phyloP scores from a whole-genome alignment of 2,113 vertebrate species.

The Nesogale talazaci region DNA sequence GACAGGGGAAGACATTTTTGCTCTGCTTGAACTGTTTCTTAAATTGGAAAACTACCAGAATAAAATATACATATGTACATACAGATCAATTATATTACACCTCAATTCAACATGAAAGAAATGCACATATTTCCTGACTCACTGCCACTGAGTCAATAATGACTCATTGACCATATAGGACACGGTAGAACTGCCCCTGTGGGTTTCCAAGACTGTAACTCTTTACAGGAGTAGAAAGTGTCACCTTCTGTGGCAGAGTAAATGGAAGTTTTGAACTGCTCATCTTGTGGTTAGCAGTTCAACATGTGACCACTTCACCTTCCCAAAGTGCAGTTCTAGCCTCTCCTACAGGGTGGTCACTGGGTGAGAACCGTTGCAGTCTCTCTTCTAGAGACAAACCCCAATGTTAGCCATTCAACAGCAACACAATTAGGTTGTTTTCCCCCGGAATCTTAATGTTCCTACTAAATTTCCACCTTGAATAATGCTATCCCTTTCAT shows the following conservation, averaged over 20 bases:
- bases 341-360: too few species aligned
- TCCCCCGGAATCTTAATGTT: background rate
- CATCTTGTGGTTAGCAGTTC: too few species aligned
- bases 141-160: too few species aligned
- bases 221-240: too few species aligned
- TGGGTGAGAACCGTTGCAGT: background rate
- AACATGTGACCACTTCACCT: too few species aligned
- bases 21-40: constrained; percentile 26
- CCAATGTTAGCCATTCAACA: background rate
- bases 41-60: background rate
- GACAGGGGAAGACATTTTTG: constrained; percentile 26
- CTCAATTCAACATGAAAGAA: background rate
- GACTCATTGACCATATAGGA: too few species aligned
- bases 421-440: background rate
- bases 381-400: background rate
- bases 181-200: too few species aligned
- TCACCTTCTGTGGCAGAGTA: too few species aligned
- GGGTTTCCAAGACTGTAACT: too few species aligned
- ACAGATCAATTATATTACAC: background rate
- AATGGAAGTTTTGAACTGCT: too few species aligned
- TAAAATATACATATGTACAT: background rate
- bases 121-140: too few species aligned
- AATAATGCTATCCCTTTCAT: background rate
- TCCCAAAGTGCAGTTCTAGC: too few species aligned
- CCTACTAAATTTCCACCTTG: background rate